These are phyloP conservation scores for Noctua janthina DNA, from an alignment of 2,888 invertebrate species.

Conservation along the genomic window DNA sequence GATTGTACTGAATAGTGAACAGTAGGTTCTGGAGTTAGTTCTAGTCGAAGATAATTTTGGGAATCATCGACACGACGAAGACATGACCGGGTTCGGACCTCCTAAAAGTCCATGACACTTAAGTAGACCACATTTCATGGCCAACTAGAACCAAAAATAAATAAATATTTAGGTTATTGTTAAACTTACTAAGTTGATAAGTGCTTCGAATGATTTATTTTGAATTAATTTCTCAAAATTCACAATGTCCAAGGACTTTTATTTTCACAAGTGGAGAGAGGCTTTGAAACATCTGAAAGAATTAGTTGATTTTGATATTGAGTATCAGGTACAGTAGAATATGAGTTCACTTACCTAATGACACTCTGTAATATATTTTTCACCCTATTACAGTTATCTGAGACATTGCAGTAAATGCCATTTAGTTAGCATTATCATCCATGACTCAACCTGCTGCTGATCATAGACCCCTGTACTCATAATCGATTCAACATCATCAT, in stretches of 20 bases:
- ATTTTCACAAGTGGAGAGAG: conserved; percentile 79
- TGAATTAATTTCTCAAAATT: conserved; percentile 66
- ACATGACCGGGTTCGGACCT: background rate
- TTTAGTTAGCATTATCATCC: background rate
- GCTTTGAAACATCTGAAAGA: conserved; percentile 69
- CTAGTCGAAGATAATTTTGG: background rate
- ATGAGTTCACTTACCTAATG: background rate
- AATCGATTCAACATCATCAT: background rate
- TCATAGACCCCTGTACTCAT: background rate
- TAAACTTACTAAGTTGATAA: background rate
- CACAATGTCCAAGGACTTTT: conserved; percentile 82
- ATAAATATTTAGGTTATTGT: conserved; percentile 11
- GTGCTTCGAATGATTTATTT: conserved; percentile 63
- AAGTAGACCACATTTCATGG: conserved; percentile 23
- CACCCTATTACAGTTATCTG: background rate
- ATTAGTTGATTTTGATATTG: conserved; percentile 72
- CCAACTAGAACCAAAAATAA: conserved; percentile 54
- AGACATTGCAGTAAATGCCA: background rate
- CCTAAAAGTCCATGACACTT: background rate
- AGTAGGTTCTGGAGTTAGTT: background rate
- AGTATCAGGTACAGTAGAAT: conserved; percentile 76
- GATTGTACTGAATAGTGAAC: background rate
- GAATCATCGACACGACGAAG: background rate
- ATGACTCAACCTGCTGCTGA: too few relatives aligned
- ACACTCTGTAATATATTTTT: background rate